Base-by-base conservation (phyloP, 2,797 vertebrate genomes). In the Eremophila alpestris region DNA sequence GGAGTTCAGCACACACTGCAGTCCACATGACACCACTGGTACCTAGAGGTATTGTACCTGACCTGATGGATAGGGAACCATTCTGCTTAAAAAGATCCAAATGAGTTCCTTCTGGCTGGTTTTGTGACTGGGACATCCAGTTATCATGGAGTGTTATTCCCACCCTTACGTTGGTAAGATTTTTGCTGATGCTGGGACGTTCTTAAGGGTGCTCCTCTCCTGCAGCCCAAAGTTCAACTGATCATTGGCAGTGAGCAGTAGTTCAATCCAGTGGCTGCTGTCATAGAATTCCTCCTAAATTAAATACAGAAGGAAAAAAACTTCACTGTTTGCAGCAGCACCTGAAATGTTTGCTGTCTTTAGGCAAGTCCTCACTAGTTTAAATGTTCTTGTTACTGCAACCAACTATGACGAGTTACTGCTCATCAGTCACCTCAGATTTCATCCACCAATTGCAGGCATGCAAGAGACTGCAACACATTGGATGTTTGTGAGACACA, bases 401-500 rank as follows among this genome's bases (percentile, higher is more conserved):
- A 18, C 13, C 24, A 48, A 0, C 38, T 64, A 24, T 7, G 48
- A 89, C 4, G 34, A 89, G 59, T 84, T 91, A n/a, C 59, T 74
- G 58, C n/a, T 78, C 20, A 8, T 51, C 45, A 73, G 67, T 79
- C 92, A 93, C 64, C 86, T 88, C 82, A 95, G 36, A 64, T 92
- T 86, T 83, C 81, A 65, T 55, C 71, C 46, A 70, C 82, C 76
- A 93, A 29, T 68, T 43, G 22, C 46, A 82, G n/a, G 7, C 1
- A 1, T 41, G n/a, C 40, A 59, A 58, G 43, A 83, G n/a, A 48
- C 29, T 14, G 26, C 58, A 78, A 21, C 26, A 8, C 52, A 59
- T 36, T 69, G 83, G 71, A 58, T 76, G 46, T 34, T 74, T 26
- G 10, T 23, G 63, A 69, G 48, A 41, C 80, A 43, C 0, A 1